A percentile compares a stretch with the other conserved stretches of the same genome.
Conservation (phyloP, 2,888 invertebrate species). For the Pachymerium ferrugineum region DNA sequence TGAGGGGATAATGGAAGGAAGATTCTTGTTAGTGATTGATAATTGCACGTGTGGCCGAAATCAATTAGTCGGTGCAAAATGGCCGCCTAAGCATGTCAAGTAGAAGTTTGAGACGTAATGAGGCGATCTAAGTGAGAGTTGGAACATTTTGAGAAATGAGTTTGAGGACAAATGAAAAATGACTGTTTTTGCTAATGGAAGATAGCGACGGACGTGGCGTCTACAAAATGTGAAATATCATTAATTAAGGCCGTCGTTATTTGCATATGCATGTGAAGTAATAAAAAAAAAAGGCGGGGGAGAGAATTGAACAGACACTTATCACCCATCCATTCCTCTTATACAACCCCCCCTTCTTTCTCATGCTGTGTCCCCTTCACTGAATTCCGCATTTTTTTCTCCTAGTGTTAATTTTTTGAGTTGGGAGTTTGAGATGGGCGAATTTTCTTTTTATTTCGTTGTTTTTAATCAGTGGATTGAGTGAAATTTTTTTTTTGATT, state of each 20-base stretch:
- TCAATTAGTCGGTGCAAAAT: neutral
- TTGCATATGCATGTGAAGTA: neutral
- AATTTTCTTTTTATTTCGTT: no score
- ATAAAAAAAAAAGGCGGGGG: neutral
- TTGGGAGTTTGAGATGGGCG: no score
- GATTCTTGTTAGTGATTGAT: neutral
- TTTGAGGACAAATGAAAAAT: neutral
- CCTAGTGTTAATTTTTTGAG: no score
- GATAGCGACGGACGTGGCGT: neutral
- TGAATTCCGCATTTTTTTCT: no score
- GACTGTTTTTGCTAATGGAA: constrained; percentile 2
- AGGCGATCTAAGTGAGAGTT: neutral
- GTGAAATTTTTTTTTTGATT: no score
- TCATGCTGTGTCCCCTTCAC: no score
- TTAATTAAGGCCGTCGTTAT: neutral
- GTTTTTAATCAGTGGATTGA: no score
- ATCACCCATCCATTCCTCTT: neutral
- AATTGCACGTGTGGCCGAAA: constrained; percentile 2
- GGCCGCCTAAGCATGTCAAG: neutral
- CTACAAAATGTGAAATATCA: neutral
- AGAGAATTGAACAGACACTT: neutral
- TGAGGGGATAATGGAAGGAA: no score
- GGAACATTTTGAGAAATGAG: neutral
- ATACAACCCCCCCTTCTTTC: no score
- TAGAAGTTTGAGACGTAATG: neutral